Percentiles rank a stretch among this genome's conserved stretches.
These are phyloP conservation scores for Drosophila kambysellisi DNA, from an alignment of 2,888 invertebrate species.

Conservation along the genomic window DNA sequence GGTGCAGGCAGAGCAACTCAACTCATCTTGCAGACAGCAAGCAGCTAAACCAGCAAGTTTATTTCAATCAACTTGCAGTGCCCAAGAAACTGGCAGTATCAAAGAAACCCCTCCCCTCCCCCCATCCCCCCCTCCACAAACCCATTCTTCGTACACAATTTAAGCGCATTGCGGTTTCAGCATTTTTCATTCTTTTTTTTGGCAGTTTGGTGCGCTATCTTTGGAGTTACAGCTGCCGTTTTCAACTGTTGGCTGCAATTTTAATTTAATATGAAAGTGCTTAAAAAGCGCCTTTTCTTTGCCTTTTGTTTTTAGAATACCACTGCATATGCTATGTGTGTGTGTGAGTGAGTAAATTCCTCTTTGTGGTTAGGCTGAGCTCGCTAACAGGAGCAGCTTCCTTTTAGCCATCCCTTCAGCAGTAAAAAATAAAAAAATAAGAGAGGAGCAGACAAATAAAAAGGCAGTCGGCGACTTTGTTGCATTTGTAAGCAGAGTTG, in stretches of 20 bases:
- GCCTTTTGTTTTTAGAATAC: constrained; percentile 45
- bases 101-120: constrained; percentile 10
- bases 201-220: constrained; percentile 35
- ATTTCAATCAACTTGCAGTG: constrained; percentile 46
- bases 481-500: constrained; percentile 68
- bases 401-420: constrained; percentile 1
- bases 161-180: constrained; percentile 19
- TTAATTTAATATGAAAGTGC: constrained; percentile 77
- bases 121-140: no score
- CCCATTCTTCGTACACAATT: not conserved
- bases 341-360: constrained; percentile 38
- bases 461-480: constrained; percentile 64
- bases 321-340: constrained; percentile 38
- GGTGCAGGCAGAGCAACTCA: not conserved
- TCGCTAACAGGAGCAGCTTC: constrained; percentile 39
- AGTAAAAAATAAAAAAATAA: constrained; percentile 20
- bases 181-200: constrained; percentile 23
- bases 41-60: constrained; percentile 16
- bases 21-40: not conserved
- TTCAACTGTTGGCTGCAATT: constrained; percentile 61
- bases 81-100: constrained; percentile 38
- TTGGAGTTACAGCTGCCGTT: constrained; percentile 41
- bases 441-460: constrained; percentile 53
- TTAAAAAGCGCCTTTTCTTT: constrained; percentile 63
- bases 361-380: constrained; percentile 55